Base-by-base conservation (phyloP, 2,888 invertebrate species). In the Lasioglossum leucozonium region DNA sequence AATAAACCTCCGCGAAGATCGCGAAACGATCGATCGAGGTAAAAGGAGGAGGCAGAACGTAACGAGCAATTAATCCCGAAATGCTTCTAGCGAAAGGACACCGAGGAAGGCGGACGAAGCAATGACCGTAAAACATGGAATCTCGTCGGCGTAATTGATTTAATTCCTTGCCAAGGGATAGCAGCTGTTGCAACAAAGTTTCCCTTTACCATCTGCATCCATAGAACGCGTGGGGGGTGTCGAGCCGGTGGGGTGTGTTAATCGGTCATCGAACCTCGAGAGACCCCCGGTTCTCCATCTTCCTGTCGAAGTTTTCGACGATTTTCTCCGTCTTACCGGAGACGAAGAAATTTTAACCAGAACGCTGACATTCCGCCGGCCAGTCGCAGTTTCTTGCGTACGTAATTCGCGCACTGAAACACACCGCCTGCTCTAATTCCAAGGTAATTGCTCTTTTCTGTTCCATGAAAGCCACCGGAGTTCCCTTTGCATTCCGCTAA, bases 361-460 rank as follows among this genome's bases (percentile, higher is more conserved):
- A 71, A 79, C 80, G 37, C 51, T 75, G 77, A 75, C 85, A 86
- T 89, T 88, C 86, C 74, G 74, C 34, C 65, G 10, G 34, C 75
- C 34, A 65, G 55, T 30, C 30, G 26, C 83, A 71, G 82, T 90
- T 91, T 90, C 91, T 90, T 91, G 82, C 82, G 80, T 73, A 86
- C 85, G 91, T 92, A 93, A 92, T 93, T 92, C 92, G 92, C 91
- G 85, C 91, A 91, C 90, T 87, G 90, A 87, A 92, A 92, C n/a
- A n/a, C n/a, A n/a, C 93, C 91, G 91, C 89, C 89, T 88, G 92
- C 91, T 93, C 93, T 93, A 92, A 93, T 94, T 94, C 92, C 93
- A 85, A 40, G 75, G 92, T 94, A 94, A 93, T 94, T 93, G 92
- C 93, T 93, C 93, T 93, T 90, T 93, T 93, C 91, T 91, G 85